Conservation (phyloP, 2,797 vertebrate species). For the Sitta carolinensis region DNA sequence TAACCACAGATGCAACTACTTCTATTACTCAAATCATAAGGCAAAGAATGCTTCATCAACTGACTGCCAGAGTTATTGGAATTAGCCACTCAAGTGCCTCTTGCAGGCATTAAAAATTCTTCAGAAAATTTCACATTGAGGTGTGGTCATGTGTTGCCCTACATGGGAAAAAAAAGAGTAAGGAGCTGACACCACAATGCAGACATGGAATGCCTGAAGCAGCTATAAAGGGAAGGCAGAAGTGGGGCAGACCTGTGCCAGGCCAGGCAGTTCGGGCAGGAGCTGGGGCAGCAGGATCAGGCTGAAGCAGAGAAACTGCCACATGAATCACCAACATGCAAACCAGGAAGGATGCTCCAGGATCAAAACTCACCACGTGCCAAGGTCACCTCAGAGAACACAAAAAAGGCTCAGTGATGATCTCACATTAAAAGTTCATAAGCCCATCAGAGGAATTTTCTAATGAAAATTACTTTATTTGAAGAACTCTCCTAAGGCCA, state of each 20-base stretch:
- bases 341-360: not conserved
- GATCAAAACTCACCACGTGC: not conserved
- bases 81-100: not conserved
- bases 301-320: not conserved
- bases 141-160: not conserved
- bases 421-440: not conserved
- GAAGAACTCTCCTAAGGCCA: not conserved
- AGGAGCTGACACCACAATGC: accelerated
- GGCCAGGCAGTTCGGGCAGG: not conserved
- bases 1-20: not conserved
- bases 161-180: not conserved
- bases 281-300: not conserved
- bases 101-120: not conserved
- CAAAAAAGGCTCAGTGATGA: not conserved
- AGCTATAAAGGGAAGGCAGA: not conserved
- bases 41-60: not conserved
- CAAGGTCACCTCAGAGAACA: not conserved
- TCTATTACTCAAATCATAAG: not conserved
- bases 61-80: accelerated
- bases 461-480: not conserved
- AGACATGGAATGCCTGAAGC: not conserved
- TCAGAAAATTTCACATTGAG: not conserved
- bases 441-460: not conserved
- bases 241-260: not conserved
- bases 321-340: not conserved